Percentiles rank a stretch among this genome's conserved stretches.
Evolutionary conservation across 2,888 invertebrate species (phyloP).

Genomic region (Cerastoderma edule): DNA sequence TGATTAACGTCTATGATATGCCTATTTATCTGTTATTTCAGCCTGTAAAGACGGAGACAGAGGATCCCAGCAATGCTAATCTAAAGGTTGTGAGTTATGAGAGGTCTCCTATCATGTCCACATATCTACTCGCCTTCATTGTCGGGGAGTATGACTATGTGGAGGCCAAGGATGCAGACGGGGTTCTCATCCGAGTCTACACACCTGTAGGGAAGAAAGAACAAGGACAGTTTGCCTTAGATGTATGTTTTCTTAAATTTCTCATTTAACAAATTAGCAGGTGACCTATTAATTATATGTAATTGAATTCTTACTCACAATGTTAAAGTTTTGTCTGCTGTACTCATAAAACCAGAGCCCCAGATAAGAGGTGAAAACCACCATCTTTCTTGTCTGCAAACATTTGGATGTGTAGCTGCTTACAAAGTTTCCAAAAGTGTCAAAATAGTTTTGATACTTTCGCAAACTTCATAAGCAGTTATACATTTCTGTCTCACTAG

Average conservation of each 20-base stretch:
- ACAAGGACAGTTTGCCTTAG: slow-evolving; percentile 95
- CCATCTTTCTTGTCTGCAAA: not conserved
- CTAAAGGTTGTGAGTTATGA: slow-evolving; percentile 89
- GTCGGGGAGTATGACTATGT: slow-evolving; percentile 98
- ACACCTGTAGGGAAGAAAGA: slow-evolving; percentile 94
- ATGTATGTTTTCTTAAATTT: slow-evolving; percentile 86
- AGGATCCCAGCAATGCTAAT: slow-evolving; percentile 78
- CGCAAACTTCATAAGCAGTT: no score
- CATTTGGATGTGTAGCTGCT: not conserved
- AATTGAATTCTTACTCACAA: no score
- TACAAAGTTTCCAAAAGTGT: no score
- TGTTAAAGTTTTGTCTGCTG: no score
- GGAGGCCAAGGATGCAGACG: slow-evolving; percentile 92
- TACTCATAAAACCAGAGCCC: not conserved
- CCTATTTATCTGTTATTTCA: slow-evolving; percentile 31
- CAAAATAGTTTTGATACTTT: no score
- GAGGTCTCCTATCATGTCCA: slow-evolving; percentile 96
- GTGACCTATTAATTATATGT: no score
- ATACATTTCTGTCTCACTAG: no score
- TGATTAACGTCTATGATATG: not conserved
- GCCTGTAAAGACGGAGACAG: slow-evolving; percentile 78
- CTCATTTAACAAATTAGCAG: no score
- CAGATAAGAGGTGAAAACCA: not conserved
- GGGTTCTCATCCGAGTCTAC: slow-evolving; percentile 87
- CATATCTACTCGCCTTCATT: slow-evolving; percentile 96